Evolutionary conservation across 1,140 invertebrate species (phyloP).

Genomic region (Notospermus geniculatus): DNA sequence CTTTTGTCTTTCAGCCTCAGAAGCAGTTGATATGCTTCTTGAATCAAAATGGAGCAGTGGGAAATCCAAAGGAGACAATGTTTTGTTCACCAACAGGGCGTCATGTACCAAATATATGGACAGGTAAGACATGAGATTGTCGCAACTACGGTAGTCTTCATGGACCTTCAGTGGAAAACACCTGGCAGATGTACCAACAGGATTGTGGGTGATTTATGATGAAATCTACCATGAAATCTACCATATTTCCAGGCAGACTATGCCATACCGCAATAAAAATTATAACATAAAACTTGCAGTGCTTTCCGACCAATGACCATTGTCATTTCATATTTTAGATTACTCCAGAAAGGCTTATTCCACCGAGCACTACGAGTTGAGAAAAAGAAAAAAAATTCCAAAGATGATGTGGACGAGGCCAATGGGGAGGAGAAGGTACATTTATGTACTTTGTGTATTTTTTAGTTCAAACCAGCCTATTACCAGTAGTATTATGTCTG

Average conservation of each 20-base stretch:
- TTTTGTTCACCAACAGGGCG: constrained; percentile 75
- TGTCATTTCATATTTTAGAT: constrained; percentile 54
- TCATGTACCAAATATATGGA: constrained; percentile 80
- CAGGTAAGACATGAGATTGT: too few relatives aligned
- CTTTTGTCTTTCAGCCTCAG: constrained; percentile 58
- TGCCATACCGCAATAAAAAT: too few relatives aligned
- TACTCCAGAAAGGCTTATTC: constrained; percentile 91
- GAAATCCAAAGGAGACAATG: constrained; percentile 66
- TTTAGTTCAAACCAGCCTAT: constrained; percentile 13
- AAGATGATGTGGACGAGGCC: constrained; percentile 62
- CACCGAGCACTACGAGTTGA: constrained; percentile 73
- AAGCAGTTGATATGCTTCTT: constrained; percentile 87
- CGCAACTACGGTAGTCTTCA: too few relatives aligned
- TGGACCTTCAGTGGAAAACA: too few relatives aligned
- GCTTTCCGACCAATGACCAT: background rate
- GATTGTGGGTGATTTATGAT: too few relatives aligned
- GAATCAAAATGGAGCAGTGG: constrained; percentile 82
- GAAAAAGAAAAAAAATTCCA: constrained; percentile 39
- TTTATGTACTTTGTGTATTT: constrained; percentile 5
- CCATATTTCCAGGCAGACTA: too few relatives aligned
- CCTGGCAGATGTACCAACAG: too few relatives aligned
- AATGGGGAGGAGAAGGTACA: constrained; percentile 52
- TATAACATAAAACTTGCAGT: background rate
- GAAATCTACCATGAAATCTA: too few relatives aligned
- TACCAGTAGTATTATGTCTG: too few relatives aligned